A percentile compares a stretch with the other conserved stretches of the same genome.
phyloP scores from a whole-genome alignment of 1,140 invertebrate species.

The Magallana ariakensis region DNA sequence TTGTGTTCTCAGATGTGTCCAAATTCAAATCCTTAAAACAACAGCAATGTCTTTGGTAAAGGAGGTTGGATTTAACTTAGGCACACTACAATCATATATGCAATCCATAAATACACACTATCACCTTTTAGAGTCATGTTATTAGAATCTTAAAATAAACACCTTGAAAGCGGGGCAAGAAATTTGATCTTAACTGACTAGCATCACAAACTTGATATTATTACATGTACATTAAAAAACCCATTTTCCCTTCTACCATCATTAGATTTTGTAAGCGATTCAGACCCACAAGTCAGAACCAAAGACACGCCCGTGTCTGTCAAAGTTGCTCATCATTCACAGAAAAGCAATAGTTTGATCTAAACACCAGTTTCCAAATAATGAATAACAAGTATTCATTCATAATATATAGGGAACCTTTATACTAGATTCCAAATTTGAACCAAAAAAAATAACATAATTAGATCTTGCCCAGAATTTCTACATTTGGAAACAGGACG shows the following conservation, averaged over 20 bases:
- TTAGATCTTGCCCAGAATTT: background rate
- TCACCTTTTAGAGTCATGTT: too few species aligned
- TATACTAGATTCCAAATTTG: conserved; percentile 9
- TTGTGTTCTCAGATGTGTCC: too few species aligned
- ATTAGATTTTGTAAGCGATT: background rate
- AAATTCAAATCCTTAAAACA: too few species aligned
- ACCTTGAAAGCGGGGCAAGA: background rate
- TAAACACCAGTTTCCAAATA: too few species aligned
- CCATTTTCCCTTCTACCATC: background rate
- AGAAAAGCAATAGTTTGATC: background rate
- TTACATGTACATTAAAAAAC: background rate
- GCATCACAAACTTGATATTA: conserved; percentile 15
- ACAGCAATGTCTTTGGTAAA: too few species aligned
- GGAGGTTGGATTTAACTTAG: too few species aligned
- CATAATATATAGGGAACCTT: background rate
- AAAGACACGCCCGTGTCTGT: background rate
- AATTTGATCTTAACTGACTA: conserved; percentile 12
- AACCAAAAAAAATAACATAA: background rate
- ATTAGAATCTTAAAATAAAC: too few species aligned
- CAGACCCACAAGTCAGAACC: background rate
- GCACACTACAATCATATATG: too few species aligned
- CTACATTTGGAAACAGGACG: conserved; percentile 37
- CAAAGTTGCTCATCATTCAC: background rate
- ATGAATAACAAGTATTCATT: too few species aligned
- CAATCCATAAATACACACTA: too few species aligned